Evolutionary conservation across 2,888 invertebrate species (phyloP), one percentile per base, ranked within the genome.

Genomic region (Lordiphosa andalusiaca): DNA sequence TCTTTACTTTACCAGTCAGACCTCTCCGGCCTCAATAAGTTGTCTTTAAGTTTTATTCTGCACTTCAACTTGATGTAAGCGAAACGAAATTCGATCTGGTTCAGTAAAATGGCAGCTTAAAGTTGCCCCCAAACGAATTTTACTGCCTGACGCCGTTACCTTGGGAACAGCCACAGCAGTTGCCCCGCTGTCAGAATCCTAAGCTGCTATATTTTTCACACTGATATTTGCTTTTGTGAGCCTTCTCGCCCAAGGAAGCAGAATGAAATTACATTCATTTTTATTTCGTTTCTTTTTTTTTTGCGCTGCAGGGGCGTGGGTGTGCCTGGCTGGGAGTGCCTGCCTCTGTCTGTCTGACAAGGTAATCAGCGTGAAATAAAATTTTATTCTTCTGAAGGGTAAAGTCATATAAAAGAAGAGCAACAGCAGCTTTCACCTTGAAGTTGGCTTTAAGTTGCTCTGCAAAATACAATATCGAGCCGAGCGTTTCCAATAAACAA

Each of bases 281-380:
- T 63, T 33, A 56, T 58, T 62, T 50, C 42, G 50, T 39, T 41
- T 39, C 48, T 44, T 53, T 40, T 39, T 41, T 38, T 23, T 40
- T 57, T 41, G 9, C 7, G 1, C 53, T 13, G 33, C 55, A 62
- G 69, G 61, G 61, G 46, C 42, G 54, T 49, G 47, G 25, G 61
- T 53, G 36, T 30, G 61, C 16, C 39, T 35, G 40, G 37, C 6
- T 40, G 57, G 37, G 62, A 50, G 62, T 65, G 62, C 58, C 66
- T n/a, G 6, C 42, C 13, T 51, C 38, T 30, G 69, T 30, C 50
- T 64, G 78, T 58, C 64, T 53, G 82, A 67, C 60, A 53, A 70
- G 78, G 75, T 72, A 82, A 80, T 72, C 82, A 80, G 75, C 70
- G 70, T 72, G 64, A 84, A 82, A 82, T 64, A 67, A 52, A 74